Base-by-base conservation (phyloP, 1,140 invertebrate genomes). In the Geopemphigus sp. region DNA sequence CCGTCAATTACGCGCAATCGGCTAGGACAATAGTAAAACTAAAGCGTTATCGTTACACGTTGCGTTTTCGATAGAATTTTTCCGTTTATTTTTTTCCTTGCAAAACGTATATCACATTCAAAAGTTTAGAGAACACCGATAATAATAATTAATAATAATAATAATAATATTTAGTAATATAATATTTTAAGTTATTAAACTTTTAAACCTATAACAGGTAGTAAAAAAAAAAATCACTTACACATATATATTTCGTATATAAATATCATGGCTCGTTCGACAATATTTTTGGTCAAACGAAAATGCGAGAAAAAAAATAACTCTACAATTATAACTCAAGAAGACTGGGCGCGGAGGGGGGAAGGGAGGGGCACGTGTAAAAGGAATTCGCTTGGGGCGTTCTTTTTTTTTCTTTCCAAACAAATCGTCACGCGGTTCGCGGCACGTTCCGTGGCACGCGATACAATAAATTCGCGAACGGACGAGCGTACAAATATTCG, bases 91-190 rank as follows among this genome's bases (percentile, higher is more conserved):
- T 39, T 73, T 57, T 39, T 61, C 61, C 56, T 78, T 78, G 61
- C 39, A 78, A 78, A 78, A 78, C 73, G 73, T 78, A 74, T 74
- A 78, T 78, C 73, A 78, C 73, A 78, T 78, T 78, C 73, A 78
- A 78, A 78, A 78, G 73, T 61, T 78, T 32, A 61, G 73, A 78
- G 73, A 78, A 78, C 57, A 78, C 73, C 73, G 22, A 78, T 78
- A 78, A 47, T 78, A 61, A 39, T 59, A 57, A 29, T 57, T 57
- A 56, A 50, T 64, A 64, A 39, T 64, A 39, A 61, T 14, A 22
- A 22, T 66, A 66, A 66, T 66, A 45, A 66, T 66, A 39, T 8
- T 39, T 64, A 66, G 39, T 64, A 64, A 64, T 66, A 53, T 47
- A 15, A 68, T 68, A 47, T 47, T 47, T 47, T 68, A 70, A 70